Conservation (phyloP, 2,797 vertebrate species). For the Neoniphon sammara region DNA sequence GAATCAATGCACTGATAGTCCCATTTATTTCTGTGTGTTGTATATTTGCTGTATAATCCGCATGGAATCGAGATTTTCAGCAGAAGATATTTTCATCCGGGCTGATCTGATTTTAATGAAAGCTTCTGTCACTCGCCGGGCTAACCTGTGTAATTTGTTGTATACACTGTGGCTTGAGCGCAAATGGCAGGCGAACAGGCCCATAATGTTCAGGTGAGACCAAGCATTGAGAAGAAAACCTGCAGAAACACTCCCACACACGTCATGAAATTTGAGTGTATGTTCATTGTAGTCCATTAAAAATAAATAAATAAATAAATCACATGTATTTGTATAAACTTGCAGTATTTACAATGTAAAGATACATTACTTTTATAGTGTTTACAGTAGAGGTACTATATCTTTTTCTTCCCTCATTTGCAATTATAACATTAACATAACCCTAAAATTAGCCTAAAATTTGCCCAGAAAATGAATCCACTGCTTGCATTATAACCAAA, state of each 20-base stretch:
- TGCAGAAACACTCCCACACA: conserved; percentile 18
- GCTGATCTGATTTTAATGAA: conserved; percentile 83
- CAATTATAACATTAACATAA: neutral
- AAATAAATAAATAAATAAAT: too few species aligned
- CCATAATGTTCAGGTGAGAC: conserved; percentile 72
- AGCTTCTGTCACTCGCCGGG: conserved; percentile 80
- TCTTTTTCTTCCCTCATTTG: neutral
- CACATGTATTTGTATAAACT: too few species aligned
- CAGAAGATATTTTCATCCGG: conserved; percentile 79
- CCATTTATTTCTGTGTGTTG: conserved; percentile 73
- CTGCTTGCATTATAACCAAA: conserved; percentile 48
- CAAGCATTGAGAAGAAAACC: conserved; percentile 50
- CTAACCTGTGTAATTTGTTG: conserved; percentile 74
- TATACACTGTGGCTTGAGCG: conserved; percentile 71
- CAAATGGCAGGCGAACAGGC: conserved; percentile 72
- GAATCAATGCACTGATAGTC: conserved; percentile 69
- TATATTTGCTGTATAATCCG: conserved; percentile 77
- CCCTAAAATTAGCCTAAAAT: conserved; percentile 37
- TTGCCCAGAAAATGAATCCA: conserved; percentile 40
- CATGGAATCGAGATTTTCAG: conserved; percentile 79
- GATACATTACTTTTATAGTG: too few species aligned
- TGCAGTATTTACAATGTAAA: too few species aligned
- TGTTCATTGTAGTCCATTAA: neutral
- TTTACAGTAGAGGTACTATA: neutral
- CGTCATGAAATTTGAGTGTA: neutral